Percentiles rank a stretch among this genome's conserved stretches.
Evolutionary conservation across 2,888 invertebrate genomes (phyloP).

Genomic region (Xestobium rufovillosum): DNA sequence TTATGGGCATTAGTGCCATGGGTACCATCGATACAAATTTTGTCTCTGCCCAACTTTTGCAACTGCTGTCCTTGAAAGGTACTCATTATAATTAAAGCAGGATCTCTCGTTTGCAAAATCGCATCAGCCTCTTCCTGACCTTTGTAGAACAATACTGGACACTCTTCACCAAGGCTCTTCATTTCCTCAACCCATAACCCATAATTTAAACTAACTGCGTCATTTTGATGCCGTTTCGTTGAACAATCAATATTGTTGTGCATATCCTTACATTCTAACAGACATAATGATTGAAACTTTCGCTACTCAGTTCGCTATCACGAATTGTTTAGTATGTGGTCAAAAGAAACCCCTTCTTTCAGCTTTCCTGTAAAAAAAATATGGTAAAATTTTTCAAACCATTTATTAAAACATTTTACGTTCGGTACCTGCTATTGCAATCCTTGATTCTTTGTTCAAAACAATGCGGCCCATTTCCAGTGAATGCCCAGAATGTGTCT

Average conservation of each 20-base stretch:
- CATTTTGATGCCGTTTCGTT: constrained; percentile 16
- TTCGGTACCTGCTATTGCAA: no score
- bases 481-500: no score
- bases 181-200: constrained; percentile 18
- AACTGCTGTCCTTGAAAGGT: constrained; percentile 11
- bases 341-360: no score
- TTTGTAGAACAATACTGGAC: constrained; percentile 16
- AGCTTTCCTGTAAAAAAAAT: no score
- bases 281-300: no score
- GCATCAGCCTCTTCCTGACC: constrained; percentile 9
- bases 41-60: constrained; percentile 13
- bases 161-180: constrained; percentile 12
- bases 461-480: no score
- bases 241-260: constrained; percentile 16
- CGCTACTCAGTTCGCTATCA: no score
- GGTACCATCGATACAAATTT: constrained; percentile 17
- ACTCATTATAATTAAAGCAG: constrained; percentile 14
- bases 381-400: no score
- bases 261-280: no score
- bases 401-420: no score
- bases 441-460: no score
- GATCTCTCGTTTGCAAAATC: constrained; percentile 9
- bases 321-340: no score
- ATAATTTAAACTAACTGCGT: constrained; percentile 16
- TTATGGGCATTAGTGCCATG: constrained; percentile 12